Base-by-base conservation (phyloP, 2,888 invertebrate genomes). In the Unio delphinus region DNA sequence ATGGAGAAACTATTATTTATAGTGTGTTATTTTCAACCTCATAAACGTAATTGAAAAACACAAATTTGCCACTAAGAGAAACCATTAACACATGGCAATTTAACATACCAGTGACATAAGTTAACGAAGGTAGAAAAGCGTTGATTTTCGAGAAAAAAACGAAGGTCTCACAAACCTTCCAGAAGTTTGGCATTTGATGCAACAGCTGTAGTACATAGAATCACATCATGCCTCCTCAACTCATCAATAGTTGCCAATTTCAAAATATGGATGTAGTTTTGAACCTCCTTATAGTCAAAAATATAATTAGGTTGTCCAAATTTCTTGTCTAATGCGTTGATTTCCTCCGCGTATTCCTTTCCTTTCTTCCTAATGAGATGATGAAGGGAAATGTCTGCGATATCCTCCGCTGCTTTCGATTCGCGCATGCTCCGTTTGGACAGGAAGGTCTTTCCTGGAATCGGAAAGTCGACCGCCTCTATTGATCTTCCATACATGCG, bases 161-260 rank as follows among this genome's bases (percentile, higher is more conserved):
- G 6, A 34, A 34, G 3, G 7, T 34, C 34, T 34, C 34, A 34
- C 34, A 34, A 0, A 34, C 34, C 76, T 26, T 74, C 61, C 28
- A 70, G 59, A 28, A 76, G 67, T 45, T 74, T 76, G 11, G 74
- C 70, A 60, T 72, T 76, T 17, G 80, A 74, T 18, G 77, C 80
- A 23, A 76, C 80, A 17, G 81, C 74, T 20, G 82, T 83, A 8
- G 85, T 85, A 64, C 81, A 83, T 3, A 85, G 73, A 23, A 85
- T 80, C 15, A 86, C 74, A 28, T 86, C 79, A 59, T 81, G 74
- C 59, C 73, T 67, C 20, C 66, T 69, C 18, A 85, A 65, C 56
- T 79, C 80, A 4, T 72, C 76, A 30, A 73, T 69, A 23, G 80
- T 78, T 18, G 81, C 82, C 55, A 68, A 57, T 26, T 65, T 60